Conservation (phyloP, 2,888 invertebrate genomes). For the Mythimna impura region DNA sequence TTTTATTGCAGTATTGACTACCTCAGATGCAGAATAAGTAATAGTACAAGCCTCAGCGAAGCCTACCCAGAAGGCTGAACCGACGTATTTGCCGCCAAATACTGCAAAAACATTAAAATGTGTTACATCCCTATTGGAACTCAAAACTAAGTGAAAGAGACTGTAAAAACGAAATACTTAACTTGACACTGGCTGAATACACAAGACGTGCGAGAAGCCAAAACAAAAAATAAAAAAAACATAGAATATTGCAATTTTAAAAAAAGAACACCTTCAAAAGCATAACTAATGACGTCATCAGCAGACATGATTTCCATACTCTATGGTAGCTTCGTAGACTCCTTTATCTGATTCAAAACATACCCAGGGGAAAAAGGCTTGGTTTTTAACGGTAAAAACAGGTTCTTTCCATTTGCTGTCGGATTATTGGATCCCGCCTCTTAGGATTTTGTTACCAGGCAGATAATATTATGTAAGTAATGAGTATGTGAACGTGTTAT, state of each 20-base stretch:
- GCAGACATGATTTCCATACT: not conserved
- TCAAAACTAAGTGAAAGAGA: too few species aligned
- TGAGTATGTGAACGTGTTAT: slow-evolving; percentile 21
- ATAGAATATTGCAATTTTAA: not conserved
- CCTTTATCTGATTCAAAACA: slow-evolving; percentile 52
- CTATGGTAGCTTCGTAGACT: slow-evolving; percentile 14
- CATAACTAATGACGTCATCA: not conserved
- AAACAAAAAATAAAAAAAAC: too few species aligned
- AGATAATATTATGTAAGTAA: slow-evolving; percentile 43
- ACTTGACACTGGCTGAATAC: too few species aligned
- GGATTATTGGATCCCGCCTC: slow-evolving; percentile 62
- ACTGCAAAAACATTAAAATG: too few species aligned
- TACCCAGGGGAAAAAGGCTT: slow-evolving; percentile 54
- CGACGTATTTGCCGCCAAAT: too few species aligned
- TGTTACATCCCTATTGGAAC: too few species aligned
- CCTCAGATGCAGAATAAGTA: too few species aligned
- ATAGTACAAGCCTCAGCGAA: too few species aligned
- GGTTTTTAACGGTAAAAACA: slow-evolving; percentile 60
- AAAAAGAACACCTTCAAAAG: not conserved
- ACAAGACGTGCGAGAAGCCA: too few species aligned
- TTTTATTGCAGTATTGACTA: too few species aligned
- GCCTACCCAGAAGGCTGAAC: too few species aligned
- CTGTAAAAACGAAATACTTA: too few species aligned
- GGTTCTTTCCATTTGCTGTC: slow-evolving; percentile 58
- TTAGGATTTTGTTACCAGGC: slow-evolving; percentile 41